These are phyloP conservation scores for Dimorphilus gyrociliatus DNA, from an alignment of 2,888 invertebrate genomes.

Conservation along the genomic window DNA sequence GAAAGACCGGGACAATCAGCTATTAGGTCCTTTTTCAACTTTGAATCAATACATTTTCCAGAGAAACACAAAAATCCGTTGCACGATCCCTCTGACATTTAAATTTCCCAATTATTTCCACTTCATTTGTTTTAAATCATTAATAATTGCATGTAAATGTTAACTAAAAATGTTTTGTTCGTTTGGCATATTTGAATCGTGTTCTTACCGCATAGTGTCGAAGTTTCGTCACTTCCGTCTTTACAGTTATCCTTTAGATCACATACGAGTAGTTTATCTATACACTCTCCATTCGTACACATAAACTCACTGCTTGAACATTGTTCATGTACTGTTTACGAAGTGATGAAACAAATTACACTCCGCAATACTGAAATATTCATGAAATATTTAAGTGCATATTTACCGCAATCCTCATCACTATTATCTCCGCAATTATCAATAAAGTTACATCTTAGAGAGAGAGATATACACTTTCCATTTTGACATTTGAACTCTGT, in stretches of 20 bases:
- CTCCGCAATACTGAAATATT: no score
- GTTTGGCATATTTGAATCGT: no score
- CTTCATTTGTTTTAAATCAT: no score
- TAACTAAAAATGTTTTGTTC: no score
- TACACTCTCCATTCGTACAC: constrained; percentile 21
- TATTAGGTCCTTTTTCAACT: constrained; percentile 6
- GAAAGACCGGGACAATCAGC: constrained; percentile 11
- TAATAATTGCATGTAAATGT: no score
- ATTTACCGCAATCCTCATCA: constrained; percentile 8
- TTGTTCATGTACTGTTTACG: no score
- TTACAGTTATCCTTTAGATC: constrained; percentile 17
- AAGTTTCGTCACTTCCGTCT: constrained; percentile 8
- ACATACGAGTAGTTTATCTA: constrained; percentile 14
- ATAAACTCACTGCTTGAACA: constrained; percentile 4
- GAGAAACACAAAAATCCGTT: constrained; percentile 10
- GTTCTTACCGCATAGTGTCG: no score
- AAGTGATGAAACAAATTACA: no score
- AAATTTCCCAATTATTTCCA: no score
- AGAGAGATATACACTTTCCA: constrained; percentile 9
- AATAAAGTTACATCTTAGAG: constrained; percentile 8
- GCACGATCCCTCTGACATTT: constrained; percentile 8
- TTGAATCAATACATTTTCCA: constrained; percentile 7
- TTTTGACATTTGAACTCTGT: constrained; percentile 8
- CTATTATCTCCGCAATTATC: constrained; percentile 9
- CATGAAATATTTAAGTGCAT: no score